phyloP scores from a whole-genome alignment of 1,140 invertebrate genomes.

The Magallana angulata region DNA sequence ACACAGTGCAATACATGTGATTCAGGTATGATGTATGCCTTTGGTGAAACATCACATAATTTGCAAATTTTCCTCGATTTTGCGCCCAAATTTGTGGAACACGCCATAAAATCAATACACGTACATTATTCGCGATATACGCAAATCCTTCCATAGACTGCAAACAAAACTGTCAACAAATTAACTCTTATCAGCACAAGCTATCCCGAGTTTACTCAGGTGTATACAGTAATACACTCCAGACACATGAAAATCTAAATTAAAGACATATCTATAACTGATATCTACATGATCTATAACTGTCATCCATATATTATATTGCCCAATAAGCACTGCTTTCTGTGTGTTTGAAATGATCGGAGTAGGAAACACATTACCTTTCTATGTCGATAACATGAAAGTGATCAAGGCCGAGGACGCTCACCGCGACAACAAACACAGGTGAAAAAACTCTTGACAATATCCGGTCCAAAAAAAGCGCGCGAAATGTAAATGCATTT shows the following conservation, averaged over 20 bases:
- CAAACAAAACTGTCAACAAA: conserved; percentile 31
- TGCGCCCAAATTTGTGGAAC: neutral
- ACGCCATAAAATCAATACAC: neutral
- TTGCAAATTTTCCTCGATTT: neutral
- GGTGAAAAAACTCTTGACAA: conserved; percentile 14
- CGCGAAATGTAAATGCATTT: neutral
- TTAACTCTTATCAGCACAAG: neutral
- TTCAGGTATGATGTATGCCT: no score
- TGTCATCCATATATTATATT: neutral
- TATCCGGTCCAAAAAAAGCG: neutral
- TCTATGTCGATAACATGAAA: neutral
- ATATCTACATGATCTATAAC: neutral
- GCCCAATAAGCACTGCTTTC: neutral
- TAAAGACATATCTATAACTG: neutral
- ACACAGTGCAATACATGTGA: no score
- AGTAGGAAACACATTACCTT: neutral
- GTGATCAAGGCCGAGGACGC: neutral
- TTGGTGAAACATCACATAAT: no score
- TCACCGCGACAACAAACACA: neutral
- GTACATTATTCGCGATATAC: neutral
- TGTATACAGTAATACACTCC: neutral
- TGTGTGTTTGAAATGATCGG: neutral
- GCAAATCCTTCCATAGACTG: neutral
- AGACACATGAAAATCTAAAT: neutral
- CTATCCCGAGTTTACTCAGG: conserved; percentile 13